A percentile compares a stretch with the other conserved stretches of the same genome.
Conservation (phyloP, 2,113 vertebrate genomes). For the Marmota flaviventris region DNA sequence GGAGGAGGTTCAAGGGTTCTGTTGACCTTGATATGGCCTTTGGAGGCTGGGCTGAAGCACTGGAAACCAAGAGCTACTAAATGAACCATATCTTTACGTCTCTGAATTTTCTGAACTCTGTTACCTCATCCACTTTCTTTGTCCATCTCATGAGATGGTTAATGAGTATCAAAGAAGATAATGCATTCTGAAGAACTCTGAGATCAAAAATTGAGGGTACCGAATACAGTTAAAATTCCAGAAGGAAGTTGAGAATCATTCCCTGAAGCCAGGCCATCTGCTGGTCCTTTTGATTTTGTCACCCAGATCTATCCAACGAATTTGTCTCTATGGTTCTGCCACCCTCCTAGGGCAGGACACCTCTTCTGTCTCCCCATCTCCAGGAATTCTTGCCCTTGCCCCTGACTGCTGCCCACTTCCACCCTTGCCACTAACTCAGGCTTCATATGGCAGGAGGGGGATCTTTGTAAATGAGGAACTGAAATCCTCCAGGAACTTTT, state of each 20-base stretch:
- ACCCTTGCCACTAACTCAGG: not conserved
- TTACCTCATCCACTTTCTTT: not conserved
- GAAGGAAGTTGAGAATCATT: not conserved
- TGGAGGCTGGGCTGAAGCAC: no score
- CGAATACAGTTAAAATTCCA: not conserved
- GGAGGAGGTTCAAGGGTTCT: fast-evolving
- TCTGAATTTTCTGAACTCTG: not conserved
- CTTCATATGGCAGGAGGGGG: not conserved
- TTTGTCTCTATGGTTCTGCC: not conserved
- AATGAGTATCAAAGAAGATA: not conserved
- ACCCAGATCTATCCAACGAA: fast-evolving
- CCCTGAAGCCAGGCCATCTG: fast-evolving
- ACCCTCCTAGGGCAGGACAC: not conserved
- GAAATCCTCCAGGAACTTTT: not conserved
- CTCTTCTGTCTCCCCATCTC: fast-evolving
- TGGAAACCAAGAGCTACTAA: not conserved
- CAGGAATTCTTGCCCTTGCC: no score
- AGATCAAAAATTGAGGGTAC: not conserved
- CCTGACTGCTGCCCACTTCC: not conserved
- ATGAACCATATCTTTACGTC: not conserved
- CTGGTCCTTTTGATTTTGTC: not conserved
- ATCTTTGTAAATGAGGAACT: not conserved
- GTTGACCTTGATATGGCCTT: not conserved
- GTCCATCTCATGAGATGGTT: not conserved
- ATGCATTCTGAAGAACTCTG: not conserved